Evolutionary conservation across 2,797 vertebrate species (phyloP).

Genomic region (Labroides dimidiatus): DNA sequence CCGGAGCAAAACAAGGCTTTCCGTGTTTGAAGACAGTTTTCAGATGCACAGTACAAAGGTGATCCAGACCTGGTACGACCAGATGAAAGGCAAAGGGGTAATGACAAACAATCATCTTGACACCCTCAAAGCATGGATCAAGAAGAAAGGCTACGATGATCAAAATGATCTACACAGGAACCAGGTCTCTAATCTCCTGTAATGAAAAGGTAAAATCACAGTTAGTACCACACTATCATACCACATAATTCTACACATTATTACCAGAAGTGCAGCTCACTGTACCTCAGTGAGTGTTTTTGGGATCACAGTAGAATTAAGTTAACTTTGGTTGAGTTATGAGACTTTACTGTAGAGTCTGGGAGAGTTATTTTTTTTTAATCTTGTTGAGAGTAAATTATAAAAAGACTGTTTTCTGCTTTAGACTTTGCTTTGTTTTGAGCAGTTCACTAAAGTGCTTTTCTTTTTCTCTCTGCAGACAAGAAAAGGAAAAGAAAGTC

Average conservation of each 20-base stretch:
- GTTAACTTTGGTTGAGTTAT: too few species aligned
- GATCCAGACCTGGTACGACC: background rate
- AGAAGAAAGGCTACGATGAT: background rate
- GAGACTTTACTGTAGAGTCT: too few species aligned
- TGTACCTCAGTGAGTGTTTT: too few species aligned
- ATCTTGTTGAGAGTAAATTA: too few species aligned
- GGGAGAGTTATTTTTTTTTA: too few species aligned
- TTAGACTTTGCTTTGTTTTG: too few species aligned
- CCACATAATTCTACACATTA: background rate
- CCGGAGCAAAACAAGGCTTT: background rate
- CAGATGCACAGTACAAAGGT: background rate
- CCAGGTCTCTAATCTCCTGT: background rate
- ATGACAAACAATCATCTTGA: background rate
- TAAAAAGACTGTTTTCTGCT: too few species aligned
- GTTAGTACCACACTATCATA: background rate
- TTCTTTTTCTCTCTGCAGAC: too few species aligned
- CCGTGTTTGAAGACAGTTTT: background rate
- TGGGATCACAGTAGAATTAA: too few species aligned
- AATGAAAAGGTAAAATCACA: background rate
- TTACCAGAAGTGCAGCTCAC: too few species aligned
- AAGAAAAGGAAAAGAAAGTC: too few species aligned
- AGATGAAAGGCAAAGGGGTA: background rate
- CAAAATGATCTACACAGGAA: background rate
- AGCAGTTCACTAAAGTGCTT: too few species aligned
- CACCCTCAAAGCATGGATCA: background rate